Evolutionary conservation across 2,113 vertebrate genomes (phyloP), one percentile per base, ranked within the genome.

Genomic region (Oncorhynchus keta): DNA sequence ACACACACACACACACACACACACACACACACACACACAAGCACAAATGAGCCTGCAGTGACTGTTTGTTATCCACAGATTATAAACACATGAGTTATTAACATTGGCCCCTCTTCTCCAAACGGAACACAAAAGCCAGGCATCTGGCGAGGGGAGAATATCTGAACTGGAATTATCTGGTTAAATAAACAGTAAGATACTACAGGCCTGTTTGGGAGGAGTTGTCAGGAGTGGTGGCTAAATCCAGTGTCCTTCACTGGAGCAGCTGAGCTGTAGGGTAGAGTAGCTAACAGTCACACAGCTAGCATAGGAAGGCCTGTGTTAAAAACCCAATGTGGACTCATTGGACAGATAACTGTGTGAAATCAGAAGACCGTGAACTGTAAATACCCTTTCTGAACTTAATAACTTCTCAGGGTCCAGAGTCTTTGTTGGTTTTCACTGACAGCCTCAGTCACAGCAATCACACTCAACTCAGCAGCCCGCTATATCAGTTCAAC

Each of bases 61-160:
- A 16, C 75, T 81, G 77, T 79, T 80, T 74, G 81, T 78, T 81
- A 81, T 67, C 75, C 75, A 72, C 69, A 79, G 74, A 71, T 75
- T 78, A 80, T 86, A 82, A 87, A 87, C 74, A 83, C 73, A 81
- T 61, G 35, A 69, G 82, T 85, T 82, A 81, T 84, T 81, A 86
- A 73, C 64, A 83, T 57, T 69, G 59, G 77, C 45, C 69, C 61
- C 76, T 72, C 79, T 82, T 83, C 81, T 79, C 28, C 81, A 80
- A 64, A 76, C 83, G 79, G 81, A 81, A 79, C 75, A 86, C 82
- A 66, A 82, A 76, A 75, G 74, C 39, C 32, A 62, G 1, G 51
- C 28, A 59, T 81, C 78, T 78, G 78, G 68, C 74, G 59, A 81
- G 67, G 12, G 73, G 24, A 2, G 59, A 39, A 28, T 35, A 11